phyloP scores from a whole-genome alignment of 2,797 vertebrate genomes.

The Neopelma chrysocephalum region DNA sequence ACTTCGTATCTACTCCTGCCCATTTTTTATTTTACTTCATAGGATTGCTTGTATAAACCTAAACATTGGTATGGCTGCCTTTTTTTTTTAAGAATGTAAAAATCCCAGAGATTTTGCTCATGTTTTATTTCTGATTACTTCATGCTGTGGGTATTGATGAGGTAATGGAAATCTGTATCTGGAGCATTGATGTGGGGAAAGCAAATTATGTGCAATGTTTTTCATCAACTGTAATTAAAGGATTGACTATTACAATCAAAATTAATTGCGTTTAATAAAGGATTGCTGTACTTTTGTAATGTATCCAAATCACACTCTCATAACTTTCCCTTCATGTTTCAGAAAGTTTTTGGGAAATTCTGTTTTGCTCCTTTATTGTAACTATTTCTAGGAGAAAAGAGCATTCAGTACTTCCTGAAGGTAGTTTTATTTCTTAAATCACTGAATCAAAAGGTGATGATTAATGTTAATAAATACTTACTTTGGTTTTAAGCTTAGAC shows the following conservation, averaged over 20 bases:
- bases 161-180: constrained; percentile 25
- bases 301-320: background rate
- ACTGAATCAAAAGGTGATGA: background rate
- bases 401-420: background rate
- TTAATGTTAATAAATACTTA: background rate
- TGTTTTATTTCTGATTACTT: constrained; percentile 18
- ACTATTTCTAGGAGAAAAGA: background rate
- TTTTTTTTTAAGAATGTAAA: constrained; percentile 13
- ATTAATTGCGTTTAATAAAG: background rate
- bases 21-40: background rate
- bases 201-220: background rate
- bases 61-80: background rate
- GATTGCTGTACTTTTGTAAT: background rate
- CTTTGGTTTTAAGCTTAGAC: constrained; percentile 8
- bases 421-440: background rate
- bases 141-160: background rate
- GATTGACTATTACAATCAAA: constrained; percentile 7
- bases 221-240: constrained; percentile 15
- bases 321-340: background rate
- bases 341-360: background rate
- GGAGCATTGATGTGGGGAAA: background rate
- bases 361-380: background rate
- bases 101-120: background rate
- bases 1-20: background rate
- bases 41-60: background rate